These are phyloP conservation scores for Psittacara wagleri DNA, from an alignment of 2,113 vertebrate species.

Conservation along the genomic window DNA sequence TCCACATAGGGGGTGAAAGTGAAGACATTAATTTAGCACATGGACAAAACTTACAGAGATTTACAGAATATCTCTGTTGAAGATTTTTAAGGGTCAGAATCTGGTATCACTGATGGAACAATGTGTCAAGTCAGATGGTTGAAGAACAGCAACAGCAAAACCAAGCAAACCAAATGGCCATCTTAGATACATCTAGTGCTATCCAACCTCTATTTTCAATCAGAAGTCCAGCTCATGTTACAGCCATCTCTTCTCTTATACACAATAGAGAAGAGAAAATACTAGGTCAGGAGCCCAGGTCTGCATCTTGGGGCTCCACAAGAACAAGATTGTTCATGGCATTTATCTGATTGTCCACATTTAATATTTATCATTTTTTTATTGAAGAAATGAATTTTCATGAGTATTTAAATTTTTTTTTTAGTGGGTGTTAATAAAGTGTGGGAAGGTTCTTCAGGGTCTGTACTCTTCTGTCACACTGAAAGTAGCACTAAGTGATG, in stretches of 20 bases:
- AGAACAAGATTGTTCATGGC: neutral
- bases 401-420: neutral
- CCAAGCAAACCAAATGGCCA: neutral
- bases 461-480: neutral
- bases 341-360: neutral
- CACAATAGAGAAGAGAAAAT: neutral
- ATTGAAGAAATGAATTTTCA: neutral
- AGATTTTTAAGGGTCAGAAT: neutral
- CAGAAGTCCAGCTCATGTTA: neutral
- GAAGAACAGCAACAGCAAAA: neutral
- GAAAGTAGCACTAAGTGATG: neutral
- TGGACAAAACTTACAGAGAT: neutral
- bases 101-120: neutral
- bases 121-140: neutral
- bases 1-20: neutral
- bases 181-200: neutral
- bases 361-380: constrained; percentile 21
- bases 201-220: neutral
- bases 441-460: neutral
- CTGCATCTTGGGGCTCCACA: neutral
- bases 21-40: neutral
- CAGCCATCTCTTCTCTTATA: neutral
- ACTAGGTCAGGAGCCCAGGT: neutral
- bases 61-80: neutral
- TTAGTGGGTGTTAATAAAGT: neutral